Evolutionary conservation across 1,140 invertebrate genomes (phyloP), one percentile per base, ranked within the genome.

Genomic region (Melipona quadrifasciata): DNA sequence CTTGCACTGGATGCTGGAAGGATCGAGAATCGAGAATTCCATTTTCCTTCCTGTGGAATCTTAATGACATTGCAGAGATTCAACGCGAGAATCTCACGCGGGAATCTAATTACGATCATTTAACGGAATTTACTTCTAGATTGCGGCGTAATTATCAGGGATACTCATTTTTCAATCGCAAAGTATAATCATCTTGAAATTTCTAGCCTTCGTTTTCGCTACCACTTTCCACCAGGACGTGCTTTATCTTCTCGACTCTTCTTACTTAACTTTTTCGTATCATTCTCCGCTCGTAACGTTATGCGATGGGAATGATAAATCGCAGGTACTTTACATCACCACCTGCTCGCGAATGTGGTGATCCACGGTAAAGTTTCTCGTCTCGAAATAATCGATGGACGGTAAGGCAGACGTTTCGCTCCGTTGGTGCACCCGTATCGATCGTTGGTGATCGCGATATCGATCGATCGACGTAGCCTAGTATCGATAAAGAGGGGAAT

Each of bases 171-270:
- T 74, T 68, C 58, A 11, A 70, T 58, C 67, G 31, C 12, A 3
- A 64, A 65, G 75, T 34, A 76, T 34, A 78, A 90, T 87, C 85
- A 89, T n/a, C 61, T 55, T 64, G 74, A 75, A 84, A 91, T 90
- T 67, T 80, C 65, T 77, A 67, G 82, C 78, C 55, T 17, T 21
- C 68, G 17, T 71, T 81, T 11, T 31, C 19, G 24, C 51, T 21
- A n/a, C 19, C 57, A 64, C 6, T 78, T n/a, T n/a, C 16, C 10
- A 5, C 0, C 21, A 53, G 6, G 47, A 64, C 55, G 19, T n/a
- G 21, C 34, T 68, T 31, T 47, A 61, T 55, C 24, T 64, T 55
- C 65, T 27, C 80, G 27, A 58, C 55, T n/a, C 12, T 83, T 79
- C 76, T 34, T 19, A 10, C 53, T 84, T 75, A 82, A 64, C 64